Conservation (phyloP, 1,140 invertebrate genomes). For the Chironomus tepperi region DNA sequence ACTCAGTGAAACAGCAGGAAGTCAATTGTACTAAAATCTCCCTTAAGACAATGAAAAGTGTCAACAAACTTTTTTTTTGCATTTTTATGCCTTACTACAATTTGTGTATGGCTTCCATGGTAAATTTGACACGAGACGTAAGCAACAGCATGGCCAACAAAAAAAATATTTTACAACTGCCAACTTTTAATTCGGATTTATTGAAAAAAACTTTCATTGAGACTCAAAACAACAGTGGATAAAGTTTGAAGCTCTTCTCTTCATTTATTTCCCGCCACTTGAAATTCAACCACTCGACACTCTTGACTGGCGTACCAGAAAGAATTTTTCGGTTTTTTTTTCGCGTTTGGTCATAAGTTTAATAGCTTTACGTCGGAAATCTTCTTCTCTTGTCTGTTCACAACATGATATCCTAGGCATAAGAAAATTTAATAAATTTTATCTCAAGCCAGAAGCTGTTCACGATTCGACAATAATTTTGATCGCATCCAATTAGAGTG, state of each 20-base stretch:
- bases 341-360: background rate
- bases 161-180: no score
- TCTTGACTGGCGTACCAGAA: no score
- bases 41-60: background rate
- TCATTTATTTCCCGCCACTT: no score
- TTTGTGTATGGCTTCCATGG: no score
- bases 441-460: constrained; percentile 15
- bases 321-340: background rate
- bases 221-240: background rate
- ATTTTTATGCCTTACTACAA: background rate
- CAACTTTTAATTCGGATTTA: constrained; percentile 11
- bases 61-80: background rate
- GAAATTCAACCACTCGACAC: no score
- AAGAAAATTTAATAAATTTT: background rate
- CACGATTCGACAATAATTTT: constrained; percentile 19
- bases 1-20: no score
- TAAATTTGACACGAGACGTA: no score
- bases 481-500: background rate
- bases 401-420: background rate
- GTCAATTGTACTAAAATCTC: no score
- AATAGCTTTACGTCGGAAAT: background rate
- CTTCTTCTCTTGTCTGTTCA: background rate
- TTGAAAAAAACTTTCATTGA: background rate
- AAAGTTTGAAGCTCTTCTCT: no score
- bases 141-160: background rate